Evolutionary conservation across 2,888 invertebrate genomes (phyloP).

Genomic region (Platycheirus albimanus): DNA sequence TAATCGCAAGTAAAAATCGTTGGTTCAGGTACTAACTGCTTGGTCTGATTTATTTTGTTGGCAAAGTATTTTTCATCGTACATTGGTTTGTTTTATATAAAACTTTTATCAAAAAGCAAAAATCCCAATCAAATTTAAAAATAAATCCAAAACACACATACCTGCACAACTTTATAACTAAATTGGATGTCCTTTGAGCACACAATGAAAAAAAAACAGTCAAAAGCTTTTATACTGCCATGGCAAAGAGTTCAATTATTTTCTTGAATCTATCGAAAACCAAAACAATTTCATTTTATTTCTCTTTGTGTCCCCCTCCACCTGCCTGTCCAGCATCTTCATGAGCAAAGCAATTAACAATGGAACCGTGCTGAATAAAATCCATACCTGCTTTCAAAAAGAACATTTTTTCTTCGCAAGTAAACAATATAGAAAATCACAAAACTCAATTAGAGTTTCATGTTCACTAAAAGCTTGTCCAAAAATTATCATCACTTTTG

Average conservation of each 20-base stretch:
- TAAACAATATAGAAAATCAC: background rate
- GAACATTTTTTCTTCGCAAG: background rate
- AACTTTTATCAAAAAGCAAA: background rate
- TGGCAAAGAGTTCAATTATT: slow-evolving; percentile 12
- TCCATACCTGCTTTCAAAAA: background rate
- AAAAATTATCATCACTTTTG: background rate
- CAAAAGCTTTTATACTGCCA: background rate
- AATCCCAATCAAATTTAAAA: slow-evolving; percentile 1
- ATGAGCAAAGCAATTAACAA: slow-evolving; percentile 18
- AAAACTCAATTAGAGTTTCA: slow-evolving; percentile 13
- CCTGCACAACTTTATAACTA: background rate
- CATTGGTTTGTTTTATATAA: no score
- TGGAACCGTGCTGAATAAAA: background rate
- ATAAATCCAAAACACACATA: background rate
- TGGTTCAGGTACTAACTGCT: no score
- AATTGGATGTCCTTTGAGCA: slow-evolving; percentile 8
- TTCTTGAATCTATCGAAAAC: background rate
- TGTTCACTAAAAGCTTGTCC: background rate
- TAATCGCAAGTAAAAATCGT: no score
- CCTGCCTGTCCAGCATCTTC: background rate
- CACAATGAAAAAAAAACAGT: background rate
- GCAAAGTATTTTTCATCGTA: no score
- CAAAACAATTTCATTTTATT: slow-evolving; percentile 10
- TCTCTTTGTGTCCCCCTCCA: background rate
- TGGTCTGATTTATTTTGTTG: no score